Evolutionary conservation across 2,113 vertebrate species (phyloP).

Genomic region (Oreochromis niloticus): DNA sequence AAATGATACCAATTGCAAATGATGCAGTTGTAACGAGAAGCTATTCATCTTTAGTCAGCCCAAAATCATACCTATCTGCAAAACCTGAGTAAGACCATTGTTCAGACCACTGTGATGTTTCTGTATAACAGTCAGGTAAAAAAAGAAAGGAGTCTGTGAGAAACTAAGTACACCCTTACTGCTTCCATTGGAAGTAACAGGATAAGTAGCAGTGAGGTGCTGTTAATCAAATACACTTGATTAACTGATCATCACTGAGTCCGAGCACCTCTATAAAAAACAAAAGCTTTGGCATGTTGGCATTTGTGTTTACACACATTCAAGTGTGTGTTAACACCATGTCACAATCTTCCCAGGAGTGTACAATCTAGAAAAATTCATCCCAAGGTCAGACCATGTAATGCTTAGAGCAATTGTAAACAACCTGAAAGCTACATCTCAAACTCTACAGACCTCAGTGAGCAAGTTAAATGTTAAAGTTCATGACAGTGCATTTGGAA

Average conservation of each 20-base stretch:
- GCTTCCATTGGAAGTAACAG: too few species aligned
- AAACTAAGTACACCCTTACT: not conserved
- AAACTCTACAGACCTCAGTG: not conserved
- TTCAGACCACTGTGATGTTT: too few species aligned
- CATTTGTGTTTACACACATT: rapidly evolving
- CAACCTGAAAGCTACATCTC: not conserved
- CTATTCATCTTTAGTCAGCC: not conserved
- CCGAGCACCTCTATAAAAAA: not conserved
- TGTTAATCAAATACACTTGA: not conserved
- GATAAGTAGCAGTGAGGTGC: not conserved
- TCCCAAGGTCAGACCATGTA: not conserved
- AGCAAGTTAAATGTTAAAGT: not conserved
- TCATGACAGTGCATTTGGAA: not conserved
- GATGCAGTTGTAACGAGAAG: not conserved
- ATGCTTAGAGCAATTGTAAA: not conserved
- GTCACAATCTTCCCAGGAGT: not conserved
- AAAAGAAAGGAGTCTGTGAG: not conserved
- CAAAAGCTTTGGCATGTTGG: not conserved
- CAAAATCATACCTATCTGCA: not conserved
- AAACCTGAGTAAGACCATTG: not conserved
- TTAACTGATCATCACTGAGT: not conserved
- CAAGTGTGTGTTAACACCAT: not conserved
- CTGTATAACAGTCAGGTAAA: not conserved
- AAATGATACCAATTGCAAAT: not conserved
- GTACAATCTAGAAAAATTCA: rapidly evolving